Conservation (phyloP, 2,113 vertebrate species). For the Pangasianodon gigas region DNA sequence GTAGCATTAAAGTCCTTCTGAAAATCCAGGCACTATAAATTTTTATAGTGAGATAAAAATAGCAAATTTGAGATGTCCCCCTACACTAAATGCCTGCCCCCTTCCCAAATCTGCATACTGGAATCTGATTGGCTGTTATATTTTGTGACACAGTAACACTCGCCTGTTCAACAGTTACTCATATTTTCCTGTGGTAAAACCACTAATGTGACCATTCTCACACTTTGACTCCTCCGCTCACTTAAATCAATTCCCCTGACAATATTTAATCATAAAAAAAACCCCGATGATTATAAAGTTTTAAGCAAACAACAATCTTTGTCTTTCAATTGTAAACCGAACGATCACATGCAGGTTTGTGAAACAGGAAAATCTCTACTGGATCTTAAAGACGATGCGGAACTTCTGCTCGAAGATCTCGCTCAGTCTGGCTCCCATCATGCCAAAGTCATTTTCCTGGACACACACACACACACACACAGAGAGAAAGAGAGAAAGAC, state of each 20-base stretch:
- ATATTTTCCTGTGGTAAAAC: not conserved
- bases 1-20: no score
- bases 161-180: not conserved
- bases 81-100: not conserved
- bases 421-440: slow-evolving; percentile 50
- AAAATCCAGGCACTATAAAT: not conserved
- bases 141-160: not conserved
- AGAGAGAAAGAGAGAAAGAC: not conserved
- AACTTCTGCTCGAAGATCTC: slow-evolving; percentile 63
- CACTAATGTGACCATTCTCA: not conserved
- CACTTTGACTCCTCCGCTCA: not conserved
- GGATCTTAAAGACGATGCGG: slow-evolving; percentile 61
- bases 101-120: not conserved
- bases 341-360: not conserved
- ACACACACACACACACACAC: slow-evolving; percentile 19
- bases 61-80: not conserved
- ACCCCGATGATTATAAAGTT: not conserved
- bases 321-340: not conserved
- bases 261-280: no score
- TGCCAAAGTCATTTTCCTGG: slow-evolving; percentile 59
- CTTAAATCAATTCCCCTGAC: not conserved
- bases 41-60: no score
- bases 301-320: not conserved
- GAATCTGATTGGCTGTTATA: not conserved
- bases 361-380: slow-evolving; percentile 6